Percentiles rank a stretch among this genome's conserved stretches.
phyloP scores from a whole-genome alignment of 2,113 vertebrate genomes.

The Hemicordylus capensis region DNA sequence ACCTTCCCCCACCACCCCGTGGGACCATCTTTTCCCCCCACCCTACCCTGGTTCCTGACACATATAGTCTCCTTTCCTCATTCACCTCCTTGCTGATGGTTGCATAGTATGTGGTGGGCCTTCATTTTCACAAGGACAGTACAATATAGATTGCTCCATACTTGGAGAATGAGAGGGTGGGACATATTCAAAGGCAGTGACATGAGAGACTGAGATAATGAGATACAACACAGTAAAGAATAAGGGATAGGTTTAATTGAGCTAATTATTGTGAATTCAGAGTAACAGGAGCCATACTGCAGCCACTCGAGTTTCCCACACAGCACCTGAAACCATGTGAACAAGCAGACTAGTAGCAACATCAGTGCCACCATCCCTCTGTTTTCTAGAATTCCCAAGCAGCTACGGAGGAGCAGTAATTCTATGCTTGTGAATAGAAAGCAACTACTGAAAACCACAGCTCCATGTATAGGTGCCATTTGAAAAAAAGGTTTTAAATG shows the following conservation, averaged over 20 bases:
- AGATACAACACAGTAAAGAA: too few species aligned
- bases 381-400: not conserved
- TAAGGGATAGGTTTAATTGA: too few species aligned
- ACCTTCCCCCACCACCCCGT: not conserved
- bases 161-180: too few species aligned
- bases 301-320: too few species aligned
- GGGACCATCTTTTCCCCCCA: not conserved
- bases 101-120: not conserved
- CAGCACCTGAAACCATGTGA: not conserved
- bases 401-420: not conserved
- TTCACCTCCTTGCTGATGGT: not conserved
- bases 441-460: not conserved
- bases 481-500: not conserved
- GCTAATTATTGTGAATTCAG: not conserved
- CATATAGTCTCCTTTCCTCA: not conserved
- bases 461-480: not conserved
- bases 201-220: too few species aligned
- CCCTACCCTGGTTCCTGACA: not conserved
- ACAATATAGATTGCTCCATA: too few species aligned
- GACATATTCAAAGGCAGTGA: too few species aligned
- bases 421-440: not conserved
- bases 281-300: not conserved
- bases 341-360: not conserved
- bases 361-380: not conserved
- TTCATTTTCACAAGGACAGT: too few species aligned